Base-by-base conservation (phyloP, 2,888 invertebrate species). In the Lasioglossum vierecki region DNA sequence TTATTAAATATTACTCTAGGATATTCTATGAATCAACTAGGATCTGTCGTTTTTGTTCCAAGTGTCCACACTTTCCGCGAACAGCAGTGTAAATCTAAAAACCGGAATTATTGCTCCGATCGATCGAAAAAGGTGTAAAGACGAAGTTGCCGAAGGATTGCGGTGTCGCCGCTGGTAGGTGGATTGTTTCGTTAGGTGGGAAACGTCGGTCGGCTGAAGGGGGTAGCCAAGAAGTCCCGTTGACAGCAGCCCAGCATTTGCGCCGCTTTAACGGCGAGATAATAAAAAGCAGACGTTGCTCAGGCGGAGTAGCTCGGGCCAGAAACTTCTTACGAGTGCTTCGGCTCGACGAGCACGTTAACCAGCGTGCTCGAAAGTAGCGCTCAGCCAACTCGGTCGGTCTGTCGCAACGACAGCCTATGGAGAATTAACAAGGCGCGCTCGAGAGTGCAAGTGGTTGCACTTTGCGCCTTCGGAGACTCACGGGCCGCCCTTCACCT, bases 361-460 rank as follows among this genome's bases (percentile, higher is more conserved):
- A 93, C 92, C 89, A 90, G 90, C 88, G 90, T 88, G 88, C 92
- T 92, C 89, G 89, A 91, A 91, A 92, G 92, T 90, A 89, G 91
- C 89, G 91, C 88, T 79, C 84, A 74, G 77, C 82, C 90, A 72
- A 81, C 87, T 84, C 84, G 90, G 26, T 44, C 66, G 81, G 76
- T 76, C 81, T 41, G 87, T 90, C 88, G 89, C 90, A 91, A 92
- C 92, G 82, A 76, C 83, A 76, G 71, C 90, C 91, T 89, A 91
- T 91, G 91, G 90, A 91, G 91, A 92, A 92, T 93, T 93, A 92
- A 92, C 92, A 93, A 91, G 92, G 88, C 87, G 90, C 88, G 87
- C 87, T 88, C 85, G 90, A 91, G 90, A 92, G 91, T 91, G 91
- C 83, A 71, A 82, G 88, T 79, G 81, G 82, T 83, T 87, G 83